Evolutionary conservation across 1,140 invertebrate species (phyloP).

Genomic region (Drosophila biarmipes): DNA sequence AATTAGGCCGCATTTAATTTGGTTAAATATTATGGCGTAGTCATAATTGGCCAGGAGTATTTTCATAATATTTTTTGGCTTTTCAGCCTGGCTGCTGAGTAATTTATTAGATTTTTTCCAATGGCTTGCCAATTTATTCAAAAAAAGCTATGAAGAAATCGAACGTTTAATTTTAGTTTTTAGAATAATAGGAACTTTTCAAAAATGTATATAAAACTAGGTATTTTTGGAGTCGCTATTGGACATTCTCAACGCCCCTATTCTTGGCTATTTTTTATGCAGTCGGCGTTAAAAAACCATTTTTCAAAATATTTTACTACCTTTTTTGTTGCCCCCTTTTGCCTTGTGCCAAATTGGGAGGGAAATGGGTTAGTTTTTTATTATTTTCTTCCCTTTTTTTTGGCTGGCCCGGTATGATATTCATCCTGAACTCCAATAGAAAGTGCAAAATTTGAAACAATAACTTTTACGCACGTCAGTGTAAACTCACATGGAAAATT

Average conservation of each 20-base stretch:
- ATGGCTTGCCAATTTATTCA: too few relatives aligned
- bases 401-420: constrained; percentile 10
- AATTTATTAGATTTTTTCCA: too few relatives aligned
- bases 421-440: constrained; percentile 56
- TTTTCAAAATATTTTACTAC: constrained; percentile 50
- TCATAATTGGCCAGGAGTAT: background rate
- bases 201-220: background rate
- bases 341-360: constrained; percentile 6
- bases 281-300: constrained; percentile 30
- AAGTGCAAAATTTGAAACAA: constrained; percentile 80
- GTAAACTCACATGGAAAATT: constrained; percentile 74
- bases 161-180: background rate
- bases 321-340: constrained; percentile 9
- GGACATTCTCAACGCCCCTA: background rate
- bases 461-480: constrained; percentile 80
- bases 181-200: background rate
- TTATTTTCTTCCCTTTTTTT: constrained; percentile 1
- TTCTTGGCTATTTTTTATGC: constrained; percentile 9
- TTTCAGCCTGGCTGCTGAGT: background rate
- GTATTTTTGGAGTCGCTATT: background rate
- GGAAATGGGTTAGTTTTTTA: constrained; percentile 16
- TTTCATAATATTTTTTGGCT: background rate
- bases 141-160: too few relatives aligned
- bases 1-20: background rate
- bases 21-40: background rate